phyloP scores from a whole-genome alignment of 35 echinoderm and acorn worm genomes.

The Chiridota heheva region DNA sequence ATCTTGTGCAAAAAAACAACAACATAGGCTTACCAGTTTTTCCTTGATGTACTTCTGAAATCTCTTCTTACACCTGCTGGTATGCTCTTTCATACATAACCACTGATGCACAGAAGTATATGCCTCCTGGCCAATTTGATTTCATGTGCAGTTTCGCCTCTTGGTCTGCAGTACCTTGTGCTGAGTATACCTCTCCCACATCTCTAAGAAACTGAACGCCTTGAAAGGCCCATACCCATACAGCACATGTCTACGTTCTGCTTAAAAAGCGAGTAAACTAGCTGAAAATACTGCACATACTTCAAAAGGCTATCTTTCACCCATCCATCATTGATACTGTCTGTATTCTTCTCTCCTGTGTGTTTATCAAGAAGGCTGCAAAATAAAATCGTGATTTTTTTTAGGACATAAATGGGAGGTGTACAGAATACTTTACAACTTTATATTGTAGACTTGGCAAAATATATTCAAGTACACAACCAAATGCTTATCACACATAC shows the following conservation, averaged over 20 bases:
- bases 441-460: not conserved
- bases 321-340: slow-evolving; percentile 15
- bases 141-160: not conserved
- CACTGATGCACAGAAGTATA: not conserved
- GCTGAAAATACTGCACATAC: slow-evolving; percentile 14
- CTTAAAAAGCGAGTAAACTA: slow-evolving; percentile 7
- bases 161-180: not conserved
- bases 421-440: not conserved
- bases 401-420: not conserved
- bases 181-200: slow-evolving; percentile 7
- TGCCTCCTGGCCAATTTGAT: not conserved
- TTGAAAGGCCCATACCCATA: slow-evolving; percentile 4
- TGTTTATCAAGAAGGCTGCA: slow-evolving; percentile 1
- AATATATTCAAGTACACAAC: no score
- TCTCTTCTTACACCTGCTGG: not conserved
- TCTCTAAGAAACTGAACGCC: slow-evolving; percentile 4
- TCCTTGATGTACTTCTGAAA: slow-evolving; percentile 11
- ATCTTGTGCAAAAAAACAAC: no score
- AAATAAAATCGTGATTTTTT: not conserved
- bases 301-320: slow-evolving; percentile 1
- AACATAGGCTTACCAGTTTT: no score
- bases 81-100: not conserved
- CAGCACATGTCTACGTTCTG: slow-evolving; percentile 2
- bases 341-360: not conserved
- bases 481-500: no score